Base-by-base conservation (phyloP, 2,797 vertebrate genomes). In the Coregonus sp. region DNA sequence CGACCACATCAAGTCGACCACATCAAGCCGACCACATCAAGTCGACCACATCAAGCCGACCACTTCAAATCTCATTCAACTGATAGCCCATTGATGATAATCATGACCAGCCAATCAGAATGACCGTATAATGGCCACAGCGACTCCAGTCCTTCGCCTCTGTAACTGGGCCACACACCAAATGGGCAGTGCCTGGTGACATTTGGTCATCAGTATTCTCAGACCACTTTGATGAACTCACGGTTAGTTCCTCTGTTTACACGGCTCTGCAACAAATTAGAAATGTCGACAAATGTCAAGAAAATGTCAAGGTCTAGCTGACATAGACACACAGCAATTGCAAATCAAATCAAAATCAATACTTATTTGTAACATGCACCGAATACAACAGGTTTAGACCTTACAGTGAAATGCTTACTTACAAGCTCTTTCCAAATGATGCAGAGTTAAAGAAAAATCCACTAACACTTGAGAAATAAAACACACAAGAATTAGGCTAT, bases 261-360 rank as follows among this genome's bases (percentile, higher is more conserved):
- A 89, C 70, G 80, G 77, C 85, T 90, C 78, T 82, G 84, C 80
- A 87, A 61, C 59, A 61, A 61, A 25, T 61, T 61, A 11, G 20
- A 91, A 94, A 95, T 95, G 94, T 92, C 94, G 91, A 75, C 76
- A 94, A 94, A 94, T 94, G 92, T 93, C 94, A 94, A 93, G 91
- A 25, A 25, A 25, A 25, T 25, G 25, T 25, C 25, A 25, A 25
- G 25, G 91, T 66, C 89, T 82, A 61, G 20, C 59, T 11, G 59
- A 25, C 6, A 73, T 74, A 33, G 74, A 72, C 72, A 1, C 20
- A 40, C 33, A 70, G 68, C 33, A 15, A 18, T 68, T 33, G 67
- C 31, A 35, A 37, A 11, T 47, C 40, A 47, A 9, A 47, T 47
- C 40, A 47, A 47, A 47, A 47, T 9, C 40, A 11, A 47, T 47